Evolutionary conservation across 2,113 vertebrate genomes (phyloP).

Genomic region (Accipiter cooperii): DNA sequence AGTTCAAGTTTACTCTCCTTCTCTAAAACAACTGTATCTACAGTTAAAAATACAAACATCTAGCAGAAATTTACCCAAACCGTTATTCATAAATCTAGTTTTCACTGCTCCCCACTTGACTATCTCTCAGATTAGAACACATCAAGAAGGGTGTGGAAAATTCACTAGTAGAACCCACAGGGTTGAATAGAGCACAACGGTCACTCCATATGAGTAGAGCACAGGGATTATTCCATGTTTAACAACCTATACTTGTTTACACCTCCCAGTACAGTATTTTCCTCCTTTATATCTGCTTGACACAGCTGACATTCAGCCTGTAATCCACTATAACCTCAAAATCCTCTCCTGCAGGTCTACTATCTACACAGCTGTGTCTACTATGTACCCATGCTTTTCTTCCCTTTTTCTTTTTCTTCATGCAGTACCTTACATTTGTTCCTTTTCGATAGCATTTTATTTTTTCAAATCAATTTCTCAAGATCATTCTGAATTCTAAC

Average conservation of each 20-base stretch:
- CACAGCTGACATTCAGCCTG: neutral
- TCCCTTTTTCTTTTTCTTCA: neutral
- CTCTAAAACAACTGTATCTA: neutral
- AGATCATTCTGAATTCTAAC: neutral
- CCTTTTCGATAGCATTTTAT: neutral
- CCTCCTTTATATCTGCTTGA: neutral
- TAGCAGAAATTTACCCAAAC: neutral
- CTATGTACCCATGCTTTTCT: neutral
- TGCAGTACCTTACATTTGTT: neutral
- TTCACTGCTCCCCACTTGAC: neutral
- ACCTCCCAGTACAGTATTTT: neutral
- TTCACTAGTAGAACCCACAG: neutral
- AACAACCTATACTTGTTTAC: neutral
- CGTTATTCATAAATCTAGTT: neutral
- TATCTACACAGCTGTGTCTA: neutral
- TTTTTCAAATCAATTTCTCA: neutral
- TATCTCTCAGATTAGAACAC: neutral
- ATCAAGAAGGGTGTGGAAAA: no score
- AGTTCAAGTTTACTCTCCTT: neutral
- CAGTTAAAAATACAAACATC: neutral
- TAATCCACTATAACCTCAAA: neutral
- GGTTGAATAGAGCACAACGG: neutral
- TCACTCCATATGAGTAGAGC: neutral
- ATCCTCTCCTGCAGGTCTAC: neutral
- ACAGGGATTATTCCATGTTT: neutral